phyloP scores from a whole-genome alignment of 2,888 invertebrate genomes.

The Parelbella ahira region DNA sequence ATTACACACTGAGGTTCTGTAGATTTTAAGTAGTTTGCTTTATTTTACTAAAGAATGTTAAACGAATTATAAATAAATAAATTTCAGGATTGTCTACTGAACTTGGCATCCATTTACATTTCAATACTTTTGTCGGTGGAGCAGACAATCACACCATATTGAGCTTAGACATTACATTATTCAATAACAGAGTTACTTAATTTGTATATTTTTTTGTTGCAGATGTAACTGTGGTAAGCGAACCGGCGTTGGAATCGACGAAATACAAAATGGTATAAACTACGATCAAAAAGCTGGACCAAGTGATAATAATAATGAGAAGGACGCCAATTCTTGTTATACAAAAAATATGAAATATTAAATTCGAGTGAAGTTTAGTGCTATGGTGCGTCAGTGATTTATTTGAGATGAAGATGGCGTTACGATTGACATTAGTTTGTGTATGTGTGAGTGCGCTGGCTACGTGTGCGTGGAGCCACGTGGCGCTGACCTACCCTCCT shows the following conservation, averaged over 20 bases:
- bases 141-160: too few relatives aligned
- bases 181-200: conserved; percentile 6
- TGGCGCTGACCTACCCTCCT: conserved; percentile 93
- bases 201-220: conserved; percentile 17
- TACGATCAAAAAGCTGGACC: conserved; percentile 2
- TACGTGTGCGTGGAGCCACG: conserved; percentile 81
- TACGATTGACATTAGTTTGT: conserved; percentile 46
- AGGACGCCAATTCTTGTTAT: too few relatives aligned
- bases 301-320: conserved; percentile 22
- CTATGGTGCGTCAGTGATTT: conserved; percentile 14
- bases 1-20: too few relatives aligned
- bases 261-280: conserved; percentile 18
- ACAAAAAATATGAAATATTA: conserved; percentile 23
- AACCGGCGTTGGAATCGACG: conserved; percentile 1
- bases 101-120: too few relatives aligned
- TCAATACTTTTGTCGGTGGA: too few relatives aligned
- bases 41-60: too few relatives aligned
- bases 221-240: conserved; percentile 9
- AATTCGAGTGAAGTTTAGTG: conserved; percentile 10
- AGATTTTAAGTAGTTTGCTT: too few relatives aligned
- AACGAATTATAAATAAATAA: too few relatives aligned
- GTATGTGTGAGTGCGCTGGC: conserved; percentile 40
- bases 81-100: too few relatives aligned
- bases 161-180: too few relatives aligned
- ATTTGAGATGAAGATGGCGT: conserved; percentile 42